phyloP scores from a whole-genome alignment of 2,113 vertebrate genomes.

The Salvator merianae region DNA sequence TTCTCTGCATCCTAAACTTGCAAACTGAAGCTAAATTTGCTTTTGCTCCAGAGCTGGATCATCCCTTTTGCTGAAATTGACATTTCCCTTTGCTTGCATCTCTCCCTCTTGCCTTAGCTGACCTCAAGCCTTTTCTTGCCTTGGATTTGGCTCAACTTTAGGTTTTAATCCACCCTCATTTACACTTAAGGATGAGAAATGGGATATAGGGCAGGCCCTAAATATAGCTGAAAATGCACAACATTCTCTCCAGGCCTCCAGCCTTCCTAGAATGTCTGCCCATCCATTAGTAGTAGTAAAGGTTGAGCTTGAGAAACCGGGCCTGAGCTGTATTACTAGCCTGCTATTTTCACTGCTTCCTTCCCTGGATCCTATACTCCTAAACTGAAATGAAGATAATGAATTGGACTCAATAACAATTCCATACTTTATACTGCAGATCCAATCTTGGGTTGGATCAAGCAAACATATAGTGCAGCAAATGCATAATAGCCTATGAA shows the following conservation, averaged over 20 bases:
- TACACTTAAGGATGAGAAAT: slow-evolving; percentile 15
- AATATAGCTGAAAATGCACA: slow-evolving; percentile 10
- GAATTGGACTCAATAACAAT: not conserved
- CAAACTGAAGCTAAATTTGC: no score
- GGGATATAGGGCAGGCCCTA: not conserved
- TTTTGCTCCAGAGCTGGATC: not conserved
- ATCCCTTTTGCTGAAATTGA: not conserved
- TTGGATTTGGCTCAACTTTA: not conserved
- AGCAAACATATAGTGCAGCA: no score
- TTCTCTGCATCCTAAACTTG: not conserved
- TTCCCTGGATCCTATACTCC: not conserved
- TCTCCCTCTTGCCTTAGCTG: not conserved
- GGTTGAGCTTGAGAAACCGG: slow-evolving; percentile 2
- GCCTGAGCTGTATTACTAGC: not conserved
- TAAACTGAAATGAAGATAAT: slow-evolving; percentile 10
- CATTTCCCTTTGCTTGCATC: not conserved
- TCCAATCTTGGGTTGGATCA: no score
- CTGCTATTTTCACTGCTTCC: not conserved
- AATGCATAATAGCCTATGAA: no score
- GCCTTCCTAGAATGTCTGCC: not conserved
- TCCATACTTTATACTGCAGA: no score
- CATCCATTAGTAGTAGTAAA: not conserved
- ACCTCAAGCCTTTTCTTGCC: not conserved
- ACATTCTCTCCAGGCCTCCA: not conserved
- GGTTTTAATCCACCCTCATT: slow-evolving; percentile 4